Conservation (phyloP, 2,888 invertebrate species). For the Ennomos quercinarius region DNA sequence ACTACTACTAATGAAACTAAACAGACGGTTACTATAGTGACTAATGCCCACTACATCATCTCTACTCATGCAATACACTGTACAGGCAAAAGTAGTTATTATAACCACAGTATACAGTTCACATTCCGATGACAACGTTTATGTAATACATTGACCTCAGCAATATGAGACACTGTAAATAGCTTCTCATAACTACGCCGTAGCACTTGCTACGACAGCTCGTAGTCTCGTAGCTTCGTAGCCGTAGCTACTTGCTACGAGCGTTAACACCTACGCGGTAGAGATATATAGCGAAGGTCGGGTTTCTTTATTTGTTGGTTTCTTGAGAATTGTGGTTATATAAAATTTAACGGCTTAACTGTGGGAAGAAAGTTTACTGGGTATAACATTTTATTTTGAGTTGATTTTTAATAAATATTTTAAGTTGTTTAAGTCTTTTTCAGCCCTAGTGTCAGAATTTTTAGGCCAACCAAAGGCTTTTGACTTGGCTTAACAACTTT, state of each 20-base stretch:
- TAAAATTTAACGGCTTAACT: conserved; percentile 6
- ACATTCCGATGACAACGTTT: neutral
- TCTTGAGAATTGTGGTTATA: conserved; percentile 3
- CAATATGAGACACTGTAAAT: conserved; percentile 16
- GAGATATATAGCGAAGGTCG: conserved; percentile 1
- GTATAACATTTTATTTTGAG: too few species aligned
- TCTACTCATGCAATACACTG: neutral
- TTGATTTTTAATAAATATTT: too few species aligned
- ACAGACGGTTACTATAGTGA: too few species aligned
- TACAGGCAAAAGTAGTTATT: conserved; percentile 1
- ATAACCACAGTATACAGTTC: neutral
- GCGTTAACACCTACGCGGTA: conserved; percentile 20
- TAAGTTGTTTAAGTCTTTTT: too few species aligned
- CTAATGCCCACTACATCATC: neutral
- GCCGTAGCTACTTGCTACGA: conserved; percentile 19
- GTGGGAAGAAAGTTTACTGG: neutral
- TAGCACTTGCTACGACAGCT: conserved; percentile 25
- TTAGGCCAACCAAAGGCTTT: too few species aligned
- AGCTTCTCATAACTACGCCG: conserved; percentile 10
- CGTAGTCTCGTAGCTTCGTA: conserved; percentile 18
- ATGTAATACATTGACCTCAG: conserved; percentile 14
- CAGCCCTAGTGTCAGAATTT: too few species aligned
- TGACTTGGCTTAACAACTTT: too few species aligned
- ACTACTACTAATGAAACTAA: too few species aligned
- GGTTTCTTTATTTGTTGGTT: conserved; percentile 4